Evolutionary conservation across 2,113 vertebrate genomes (phyloP).

Genomic region (Platichthys stellatus): DNA sequence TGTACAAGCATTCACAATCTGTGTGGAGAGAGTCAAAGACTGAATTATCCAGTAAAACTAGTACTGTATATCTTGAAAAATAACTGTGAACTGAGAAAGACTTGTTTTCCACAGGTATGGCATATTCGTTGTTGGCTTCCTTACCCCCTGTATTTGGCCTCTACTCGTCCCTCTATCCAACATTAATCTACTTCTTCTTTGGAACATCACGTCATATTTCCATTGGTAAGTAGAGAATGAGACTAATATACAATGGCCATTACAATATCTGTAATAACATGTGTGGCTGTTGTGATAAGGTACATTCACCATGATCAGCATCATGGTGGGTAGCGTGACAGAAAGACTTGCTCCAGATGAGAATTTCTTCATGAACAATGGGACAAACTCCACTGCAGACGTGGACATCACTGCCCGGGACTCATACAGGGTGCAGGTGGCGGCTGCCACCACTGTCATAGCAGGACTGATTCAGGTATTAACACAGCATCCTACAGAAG

Average conservation of each 20-base stretch:
- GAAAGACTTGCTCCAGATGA: conserved; percentile 85
- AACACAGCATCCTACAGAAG: conserved; percentile 6
- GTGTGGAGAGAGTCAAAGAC: too few relatives aligned
- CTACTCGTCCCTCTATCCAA: conserved; percentile 93
- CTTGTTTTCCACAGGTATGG: conserved; percentile 84
- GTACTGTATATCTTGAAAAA: neutral
- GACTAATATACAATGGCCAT: neutral
- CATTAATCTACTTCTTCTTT: conserved; percentile 93
- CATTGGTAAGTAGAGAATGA: conserved; percentile 84
- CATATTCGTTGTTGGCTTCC: conserved; percentile 93
- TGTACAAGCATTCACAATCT: too few relatives aligned
- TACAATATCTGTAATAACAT: neutral
- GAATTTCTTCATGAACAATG: conserved; percentile 76
- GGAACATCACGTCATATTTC: conserved; percentile 97
- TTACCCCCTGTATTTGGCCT: conserved; percentile 92
- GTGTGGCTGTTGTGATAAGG: conserved; percentile 76
- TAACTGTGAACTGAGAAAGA: neutral
- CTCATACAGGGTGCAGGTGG: conserved; percentile 84
- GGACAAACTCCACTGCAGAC: conserved; percentile 73
- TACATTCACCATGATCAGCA: conserved; percentile 93
- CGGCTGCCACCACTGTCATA: conserved; percentile 88
- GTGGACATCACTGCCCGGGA: conserved; percentile 78
- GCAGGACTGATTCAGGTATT: conserved; percentile 92
- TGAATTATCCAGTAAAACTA: neutral
- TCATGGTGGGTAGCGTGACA: conserved; percentile 94